These are phyloP conservation scores for Alca torda DNA, from an alignment of 2,797 vertebrate genomes.

Conservation along the genomic window DNA sequence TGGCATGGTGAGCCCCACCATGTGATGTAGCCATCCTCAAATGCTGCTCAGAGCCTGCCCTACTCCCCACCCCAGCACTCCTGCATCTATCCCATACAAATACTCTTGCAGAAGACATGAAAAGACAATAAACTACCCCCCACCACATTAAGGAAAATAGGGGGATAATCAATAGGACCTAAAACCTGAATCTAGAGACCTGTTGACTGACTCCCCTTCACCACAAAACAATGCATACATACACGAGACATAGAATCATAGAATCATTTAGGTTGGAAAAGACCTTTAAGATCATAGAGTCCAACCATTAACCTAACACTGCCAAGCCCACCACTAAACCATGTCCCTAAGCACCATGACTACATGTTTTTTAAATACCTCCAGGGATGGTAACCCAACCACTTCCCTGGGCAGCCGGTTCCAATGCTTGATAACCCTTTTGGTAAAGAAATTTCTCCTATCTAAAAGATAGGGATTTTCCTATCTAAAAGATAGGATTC, in stretches of 20 bases:
- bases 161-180: background rate
- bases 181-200: background rate
- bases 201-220: background rate
- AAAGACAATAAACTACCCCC: background rate
- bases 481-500: too few species aligned
- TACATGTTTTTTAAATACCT: background rate
- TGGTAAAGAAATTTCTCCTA: background rate
- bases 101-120: background rate
- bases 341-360: rapidly evolving
- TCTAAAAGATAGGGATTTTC: too few species aligned
- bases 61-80: background rate
- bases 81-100: background rate
- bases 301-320: background rate
- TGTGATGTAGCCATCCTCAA: background rate
- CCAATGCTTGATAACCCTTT: background rate
- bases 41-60: background rate
- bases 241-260: rapidly evolving
- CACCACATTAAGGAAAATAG: background rate
- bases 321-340: background rate
- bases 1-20: background rate
- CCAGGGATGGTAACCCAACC: background rate
- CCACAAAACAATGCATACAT: background rate
- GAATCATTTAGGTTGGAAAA: background rate
- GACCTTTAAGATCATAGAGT: background rate
- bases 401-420: background rate